Evolutionary conservation across 37 sponge, comb jelly and placozoan species (phyloP).

Genomic region (Aphrocallistes beatrix): DNA sequence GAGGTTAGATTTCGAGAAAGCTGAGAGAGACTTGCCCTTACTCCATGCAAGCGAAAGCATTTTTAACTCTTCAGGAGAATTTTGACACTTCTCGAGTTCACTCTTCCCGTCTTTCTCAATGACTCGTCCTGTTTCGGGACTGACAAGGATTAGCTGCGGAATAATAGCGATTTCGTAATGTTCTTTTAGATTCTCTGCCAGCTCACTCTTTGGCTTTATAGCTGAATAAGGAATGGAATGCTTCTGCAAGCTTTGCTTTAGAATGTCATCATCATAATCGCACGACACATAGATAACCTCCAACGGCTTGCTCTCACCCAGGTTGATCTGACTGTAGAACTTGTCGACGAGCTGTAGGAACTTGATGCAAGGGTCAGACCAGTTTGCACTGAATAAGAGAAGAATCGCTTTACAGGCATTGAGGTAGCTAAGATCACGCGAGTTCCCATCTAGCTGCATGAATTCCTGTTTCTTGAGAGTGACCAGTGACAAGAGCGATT

Average conservation of each 20-base stretch:
- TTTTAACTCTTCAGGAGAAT: not conserved
- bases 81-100: not conserved
- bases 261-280: not conserved
- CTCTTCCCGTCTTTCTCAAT: not conserved
- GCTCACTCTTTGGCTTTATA: not conserved
- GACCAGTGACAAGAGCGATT: not conserved
- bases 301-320: not conserved
- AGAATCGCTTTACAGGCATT: not conserved
- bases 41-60: not conserved
- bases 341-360: not conserved
- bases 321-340: not conserved
- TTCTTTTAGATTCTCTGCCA: not conserved
- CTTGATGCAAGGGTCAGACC: not conserved
- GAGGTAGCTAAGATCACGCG: not conserved
- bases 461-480: not conserved
- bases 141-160: not conserved
- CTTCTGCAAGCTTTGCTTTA: not conserved
- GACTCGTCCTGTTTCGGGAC: not conserved
- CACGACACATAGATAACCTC: conserved; percentile 6
- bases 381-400: not conserved
- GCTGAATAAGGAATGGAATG: not conserved
- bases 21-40: not conserved
- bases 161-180: not conserved
- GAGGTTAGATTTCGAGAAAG: not conserved
- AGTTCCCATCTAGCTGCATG: not conserved